Evolutionary conservation across 2,797 vertebrate species (phyloP), one percentile per base, ranked within the genome.

Genomic region (Tarsius wallacei): DNA sequence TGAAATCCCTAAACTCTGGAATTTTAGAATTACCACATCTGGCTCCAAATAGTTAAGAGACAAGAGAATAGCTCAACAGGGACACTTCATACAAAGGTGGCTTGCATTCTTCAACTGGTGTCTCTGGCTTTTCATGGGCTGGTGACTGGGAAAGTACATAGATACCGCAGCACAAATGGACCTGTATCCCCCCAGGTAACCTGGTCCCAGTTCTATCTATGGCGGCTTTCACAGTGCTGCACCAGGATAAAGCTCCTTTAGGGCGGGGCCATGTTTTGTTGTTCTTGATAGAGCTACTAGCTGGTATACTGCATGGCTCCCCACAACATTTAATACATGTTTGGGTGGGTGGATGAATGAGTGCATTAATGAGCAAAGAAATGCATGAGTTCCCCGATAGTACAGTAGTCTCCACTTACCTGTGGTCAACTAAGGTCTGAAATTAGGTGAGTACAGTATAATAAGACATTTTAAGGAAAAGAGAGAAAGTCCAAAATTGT

Each of bases 1-100:
- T n/a, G 47, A 94, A 90, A 55, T 49, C 82, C 55, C 59, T n/a
- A 13, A 42, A 70, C 31, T 87, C 42, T 82, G 78, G 87, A 83
- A 70, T 63, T 57, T 66, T 59, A 84, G 63, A 47, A 78, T 64
- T 42, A 68, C 2, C 2, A 24, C 6, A 7, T 70, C 73, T 53
- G 63, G 22, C 66, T 77, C 74, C 64, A 80, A 17, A 53, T 8
- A 64, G 64, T 15, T 22, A 87, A 88, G 53, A 28, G 59, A 90
- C 61, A 47, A 82, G 31, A 82, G 42, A 42, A 76, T 83, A 71
- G 21, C 33, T 71, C 26, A 26, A 6, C 26, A 47, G 53, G 63
- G 42, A 82, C 13, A 13, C 42, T n/a, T 81, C 53, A 3, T 33
- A n/a, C 11, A 64, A 36, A 14, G 0, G 14, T 33, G 51, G 63